Conservation (phyloP, 2,113 vertebrate genomes). For the Gymnobelideus leadbeateri region DNA sequence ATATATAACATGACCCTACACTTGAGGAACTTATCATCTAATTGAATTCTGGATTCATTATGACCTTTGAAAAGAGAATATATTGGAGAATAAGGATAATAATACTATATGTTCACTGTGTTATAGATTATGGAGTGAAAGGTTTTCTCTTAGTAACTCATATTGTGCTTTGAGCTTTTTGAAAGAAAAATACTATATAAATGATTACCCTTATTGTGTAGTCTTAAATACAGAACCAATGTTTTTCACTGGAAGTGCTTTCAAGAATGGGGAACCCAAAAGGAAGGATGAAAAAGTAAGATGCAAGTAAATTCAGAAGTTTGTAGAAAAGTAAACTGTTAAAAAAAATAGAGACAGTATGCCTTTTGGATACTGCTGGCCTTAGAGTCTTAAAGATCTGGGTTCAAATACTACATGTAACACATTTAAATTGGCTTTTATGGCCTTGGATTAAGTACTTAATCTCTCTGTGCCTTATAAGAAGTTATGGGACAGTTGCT, state of each 20-base stretch:
- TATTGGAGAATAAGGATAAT: constrained; percentile 24
- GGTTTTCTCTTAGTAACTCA: constrained; percentile 31
- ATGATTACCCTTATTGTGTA: constrained; percentile 23
- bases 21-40: constrained; percentile 31
- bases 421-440: background rate
- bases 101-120: background rate
- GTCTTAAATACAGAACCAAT: constrained; percentile 8
- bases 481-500: background rate
- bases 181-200: background rate
- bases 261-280: background rate
- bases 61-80: background rate
- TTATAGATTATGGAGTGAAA: constrained; percentile 36
- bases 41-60: background rate
- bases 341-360: background rate
- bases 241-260: constrained; percentile 46
- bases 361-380: background rate
- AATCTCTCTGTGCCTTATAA: background rate
- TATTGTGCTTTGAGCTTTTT: background rate
- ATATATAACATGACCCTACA: background rate
- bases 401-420: background rate
- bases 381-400: background rate
- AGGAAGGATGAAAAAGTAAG: constrained; percentile 36
- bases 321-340: background rate
- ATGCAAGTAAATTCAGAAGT: constrained; percentile 27
- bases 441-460: background rate